Percentiles rank a stretch among this genome's conserved stretches.
Evolutionary conservation across 2,797 vertebrate genomes (phyloP).

Genomic region (Pangasius mekongensis): DNA sequence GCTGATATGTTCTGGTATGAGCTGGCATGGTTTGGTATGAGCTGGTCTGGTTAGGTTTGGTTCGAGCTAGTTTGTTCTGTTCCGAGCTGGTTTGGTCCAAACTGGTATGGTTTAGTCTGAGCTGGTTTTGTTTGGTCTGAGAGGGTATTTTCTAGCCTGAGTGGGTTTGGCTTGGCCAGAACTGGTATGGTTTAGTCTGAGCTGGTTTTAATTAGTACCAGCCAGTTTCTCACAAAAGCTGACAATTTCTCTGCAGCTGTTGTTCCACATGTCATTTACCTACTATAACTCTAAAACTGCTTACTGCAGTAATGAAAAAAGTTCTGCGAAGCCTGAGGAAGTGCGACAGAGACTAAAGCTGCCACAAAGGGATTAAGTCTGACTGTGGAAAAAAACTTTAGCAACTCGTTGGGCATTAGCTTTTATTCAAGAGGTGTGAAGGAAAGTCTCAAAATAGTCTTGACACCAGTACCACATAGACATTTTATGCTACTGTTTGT

Average conservation of each 20-base stretch:
- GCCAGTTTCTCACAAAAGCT: conserved; percentile 3
- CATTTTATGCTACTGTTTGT: neutral
- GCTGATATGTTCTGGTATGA: neutral
- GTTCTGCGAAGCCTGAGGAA: neutral
- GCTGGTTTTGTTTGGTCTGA: neutral
- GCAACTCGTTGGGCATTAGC: neutral
- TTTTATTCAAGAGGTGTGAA: neutral
- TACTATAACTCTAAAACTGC: neutral
- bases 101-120: neutral
- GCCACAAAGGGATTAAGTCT: neutral
- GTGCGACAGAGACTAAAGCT: neutral
- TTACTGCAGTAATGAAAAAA: neutral
- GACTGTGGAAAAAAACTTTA: neutral
- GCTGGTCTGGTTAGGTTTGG: neutral
- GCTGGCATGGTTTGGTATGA: neutral
- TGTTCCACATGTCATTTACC: neutral
- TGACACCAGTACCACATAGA: neutral
- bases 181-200: neutral
- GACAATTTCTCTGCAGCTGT: neutral
- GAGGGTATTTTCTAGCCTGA: neutral
- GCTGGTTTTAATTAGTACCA: neutral
- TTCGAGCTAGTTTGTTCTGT: neutral
- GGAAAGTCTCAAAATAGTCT: neutral
- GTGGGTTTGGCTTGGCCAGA: neutral
- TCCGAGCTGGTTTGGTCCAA: neutral